Conservation (phyloP, 2,113 vertebrate genomes). For the Charadrius vociferus region DNA sequence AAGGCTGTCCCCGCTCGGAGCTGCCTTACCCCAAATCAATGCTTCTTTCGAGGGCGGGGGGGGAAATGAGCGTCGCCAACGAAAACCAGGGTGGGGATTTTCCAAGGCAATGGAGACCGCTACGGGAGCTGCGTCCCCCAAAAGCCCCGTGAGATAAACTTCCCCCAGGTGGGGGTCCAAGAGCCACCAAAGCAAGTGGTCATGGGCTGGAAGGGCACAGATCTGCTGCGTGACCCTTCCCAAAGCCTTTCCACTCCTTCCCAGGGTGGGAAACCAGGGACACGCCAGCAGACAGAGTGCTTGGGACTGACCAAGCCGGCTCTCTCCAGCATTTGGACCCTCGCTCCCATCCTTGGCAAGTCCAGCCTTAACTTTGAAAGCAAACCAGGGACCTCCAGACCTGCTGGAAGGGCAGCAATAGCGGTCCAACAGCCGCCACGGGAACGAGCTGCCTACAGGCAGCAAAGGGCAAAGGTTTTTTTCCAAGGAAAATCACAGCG, state of each 20-base stretch:
- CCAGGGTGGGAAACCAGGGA: neutral
- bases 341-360: neutral
- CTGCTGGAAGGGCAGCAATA: neutral
- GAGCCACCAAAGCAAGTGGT: neutral
- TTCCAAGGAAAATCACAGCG: neutral
- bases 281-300: accelerated
- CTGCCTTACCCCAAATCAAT: neutral
- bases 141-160: neutral
- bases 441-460: neutral
- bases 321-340: neutral
- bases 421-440: neutral
- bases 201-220: neutral
- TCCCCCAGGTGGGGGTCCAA: neutral
- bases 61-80: neutral
- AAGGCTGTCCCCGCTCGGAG: neutral
- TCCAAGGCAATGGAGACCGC: neutral
- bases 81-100: neutral
- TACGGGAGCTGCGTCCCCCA: accelerated
- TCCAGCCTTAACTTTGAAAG: neutral
- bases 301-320: too few relatives aligned
- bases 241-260: neutral
- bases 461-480: neutral
- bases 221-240: neutral
- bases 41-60: neutral
- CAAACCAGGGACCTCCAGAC: neutral